phyloP scores from a whole-genome alignment of 92 coral and sea anemone species.

The Phenganax subtilis region DNA sequence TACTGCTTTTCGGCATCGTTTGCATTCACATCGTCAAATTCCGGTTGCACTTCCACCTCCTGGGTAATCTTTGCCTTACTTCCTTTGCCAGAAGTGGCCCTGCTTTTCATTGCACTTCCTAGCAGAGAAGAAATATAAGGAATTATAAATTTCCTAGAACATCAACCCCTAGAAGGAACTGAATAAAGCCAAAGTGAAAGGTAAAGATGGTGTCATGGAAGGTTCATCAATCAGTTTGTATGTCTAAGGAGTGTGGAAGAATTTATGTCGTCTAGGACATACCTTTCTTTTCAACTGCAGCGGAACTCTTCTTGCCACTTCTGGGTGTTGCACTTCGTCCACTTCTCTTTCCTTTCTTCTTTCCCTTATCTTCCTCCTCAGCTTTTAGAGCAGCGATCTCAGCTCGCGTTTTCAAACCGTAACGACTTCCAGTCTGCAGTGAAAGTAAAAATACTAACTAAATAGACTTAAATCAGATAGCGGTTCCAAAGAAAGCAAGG shows the following conservation, averaged over 20 bases:
- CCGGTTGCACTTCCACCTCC: constrained; percentile 47
- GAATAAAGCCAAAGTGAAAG: background rate
- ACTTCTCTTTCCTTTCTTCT: constrained; percentile 77
- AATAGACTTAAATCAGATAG: background rate
- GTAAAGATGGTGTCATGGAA: background rate
- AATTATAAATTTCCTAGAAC: background rate
- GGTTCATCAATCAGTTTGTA: background rate
- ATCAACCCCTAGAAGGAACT: background rate
- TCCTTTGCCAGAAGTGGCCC: constrained; percentile 51
- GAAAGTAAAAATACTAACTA: background rate
- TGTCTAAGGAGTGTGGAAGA: background rate
- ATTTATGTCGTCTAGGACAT: background rate
- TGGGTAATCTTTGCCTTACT: constrained; percentile 53
- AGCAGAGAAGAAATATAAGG: constrained; percentile 32
- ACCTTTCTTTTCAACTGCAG: constrained; percentile 62
- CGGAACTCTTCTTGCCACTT: constrained; percentile 68
- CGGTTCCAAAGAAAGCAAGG: background rate
- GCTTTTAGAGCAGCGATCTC: constrained; percentile 85
- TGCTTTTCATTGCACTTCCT: constrained; percentile 69
- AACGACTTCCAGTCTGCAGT: constrained; percentile 62
- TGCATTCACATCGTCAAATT: constrained; percentile 56
- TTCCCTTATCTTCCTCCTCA: constrained; percentile 82
- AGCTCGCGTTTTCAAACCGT: constrained; percentile 85
- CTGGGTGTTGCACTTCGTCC: constrained; percentile 57
- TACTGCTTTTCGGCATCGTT: constrained; percentile 56